Base-by-base conservation (phyloP, 2,113 vertebrate species). In the Columba janthina region DNA sequence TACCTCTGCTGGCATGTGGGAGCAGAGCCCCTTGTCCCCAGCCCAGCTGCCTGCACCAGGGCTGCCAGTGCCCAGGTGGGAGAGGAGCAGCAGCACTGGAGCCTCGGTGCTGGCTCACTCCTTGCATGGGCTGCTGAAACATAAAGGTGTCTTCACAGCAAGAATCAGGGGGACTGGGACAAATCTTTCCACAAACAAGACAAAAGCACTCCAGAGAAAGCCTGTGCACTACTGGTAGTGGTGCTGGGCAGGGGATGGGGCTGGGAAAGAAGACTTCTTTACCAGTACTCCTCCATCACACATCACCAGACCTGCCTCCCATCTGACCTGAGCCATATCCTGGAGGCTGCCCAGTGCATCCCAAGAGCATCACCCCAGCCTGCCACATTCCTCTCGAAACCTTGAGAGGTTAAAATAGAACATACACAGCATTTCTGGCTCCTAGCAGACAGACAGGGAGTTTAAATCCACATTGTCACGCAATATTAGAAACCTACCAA, bases 381-480 rank as follows among this genome's bases (percentile, higher is more conserved):
- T n/a, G 34, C 26, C 26, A 50, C 65, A 57, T 64, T 72, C 54
- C 10, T 51, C 72, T 25, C 56, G 62, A 76, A 92, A 38, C 75
- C 92, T 71, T 71, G 65, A 19, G 26, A 31, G 3, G 38, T 72
- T 69, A 32, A 40, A 58, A 61, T 44, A 76, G 29, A 89, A 66
- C 32, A 46, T 22, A 48, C 34, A 18, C n/a, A 88, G 79, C 25
- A 51, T 74, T 86, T 90, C 67, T 86, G 48, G 60, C 51, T 93
- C 71, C 60, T 62, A 71, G 71, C 46, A 92, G 56, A 66, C 36
- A n/a, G 50, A 53, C 38, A 56, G 36, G 29, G n/a, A 29, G 22
- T 38, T 66, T 71, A 88, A 76, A 38, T 26, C 42, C 53, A 32
- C 12, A 12, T 26, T 11, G 10, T 48, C 24, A 0, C 1, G 50